A percentile compares a stretch with the other conserved stretches of the same genome.
Conservation (phyloP, 2,797 vertebrate genomes). For the Tokudaia tokunoshimensis region DNA sequence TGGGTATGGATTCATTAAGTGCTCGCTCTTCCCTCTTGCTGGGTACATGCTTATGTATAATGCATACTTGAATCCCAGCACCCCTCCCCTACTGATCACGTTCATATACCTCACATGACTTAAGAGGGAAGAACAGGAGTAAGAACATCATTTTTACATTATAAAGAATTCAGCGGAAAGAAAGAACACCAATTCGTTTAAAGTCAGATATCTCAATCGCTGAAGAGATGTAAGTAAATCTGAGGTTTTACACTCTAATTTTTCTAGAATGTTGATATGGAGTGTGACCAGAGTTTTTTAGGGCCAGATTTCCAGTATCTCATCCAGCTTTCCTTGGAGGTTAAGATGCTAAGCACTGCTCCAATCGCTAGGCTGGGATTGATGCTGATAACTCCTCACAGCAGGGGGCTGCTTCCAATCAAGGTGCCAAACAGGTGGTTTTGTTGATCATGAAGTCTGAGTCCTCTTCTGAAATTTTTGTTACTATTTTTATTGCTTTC, state of each 20-base stretch:
- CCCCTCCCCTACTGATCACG: background rate
- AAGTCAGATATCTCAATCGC: background rate
- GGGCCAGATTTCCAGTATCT: background rate
- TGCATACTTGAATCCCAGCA: background rate
- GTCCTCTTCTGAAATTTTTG: slow-evolving; percentile 50
- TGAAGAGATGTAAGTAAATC: background rate
- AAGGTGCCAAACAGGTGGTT: slow-evolving; percentile 54
- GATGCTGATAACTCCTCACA: background rate
- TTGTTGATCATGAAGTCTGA: slow-evolving; percentile 6
- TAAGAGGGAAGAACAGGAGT: background rate
- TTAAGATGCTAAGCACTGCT: background rate
- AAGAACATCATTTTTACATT: background rate
- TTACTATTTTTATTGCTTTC: slow-evolving; percentile 69
- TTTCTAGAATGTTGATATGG: slow-evolving; percentile 13
- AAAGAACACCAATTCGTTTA: slow-evolving; percentile 35
- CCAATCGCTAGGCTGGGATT: background rate
- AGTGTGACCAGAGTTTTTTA: background rate
- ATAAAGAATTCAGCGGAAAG: slow-evolving; percentile 17
- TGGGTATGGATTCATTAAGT: background rate
- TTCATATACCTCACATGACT: background rate
- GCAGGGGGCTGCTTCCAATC: background rate
- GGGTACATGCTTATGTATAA: background rate
- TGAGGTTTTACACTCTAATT: background rate
- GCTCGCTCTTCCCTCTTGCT: background rate
- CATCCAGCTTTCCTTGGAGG: background rate